These are phyloP conservation scores for Drosophila dunni DNA, from an alignment of 1,140 invertebrate genomes.

Conservation along the genomic window DNA sequence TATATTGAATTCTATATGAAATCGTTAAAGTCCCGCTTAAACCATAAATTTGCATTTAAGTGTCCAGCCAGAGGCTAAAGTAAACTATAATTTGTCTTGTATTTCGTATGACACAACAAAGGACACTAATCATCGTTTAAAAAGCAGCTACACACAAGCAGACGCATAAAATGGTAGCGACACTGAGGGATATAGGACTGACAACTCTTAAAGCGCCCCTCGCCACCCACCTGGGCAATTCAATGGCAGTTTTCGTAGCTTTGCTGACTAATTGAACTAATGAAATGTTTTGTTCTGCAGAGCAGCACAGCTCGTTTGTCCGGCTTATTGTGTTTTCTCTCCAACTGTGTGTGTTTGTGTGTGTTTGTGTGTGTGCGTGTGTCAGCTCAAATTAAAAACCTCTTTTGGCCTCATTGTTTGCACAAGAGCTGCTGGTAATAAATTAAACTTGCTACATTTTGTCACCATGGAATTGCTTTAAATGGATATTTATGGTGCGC, in stretches of 20 bases:
- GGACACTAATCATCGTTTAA: conserved; percentile 78
- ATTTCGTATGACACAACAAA: conserved; percentile 53
- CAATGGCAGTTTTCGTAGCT: conserved; percentile 35
- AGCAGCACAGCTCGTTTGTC: conserved; percentile 36
- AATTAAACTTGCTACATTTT: conserved; percentile 76
- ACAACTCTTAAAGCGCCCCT: neutral
- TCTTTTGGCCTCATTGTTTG: conserved; percentile 63
- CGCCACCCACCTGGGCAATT: conserved; percentile 50
- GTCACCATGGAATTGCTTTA: conserved; percentile 75
- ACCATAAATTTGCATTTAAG: conserved; percentile 73
- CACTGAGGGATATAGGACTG: neutral
- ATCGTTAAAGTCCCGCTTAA: conserved; percentile 36
- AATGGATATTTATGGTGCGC: conserved; percentile 74
- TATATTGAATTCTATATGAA: conserved; percentile 20
- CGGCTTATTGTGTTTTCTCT: conserved; percentile 29
- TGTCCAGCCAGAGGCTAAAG: conserved; percentile 47
- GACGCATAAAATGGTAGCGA: conserved; percentile 12
- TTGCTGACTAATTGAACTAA: conserved; percentile 74
- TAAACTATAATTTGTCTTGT: conserved; percentile 77
- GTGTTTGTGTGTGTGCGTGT: conserved; percentile 29
- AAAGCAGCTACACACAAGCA: conserved; percentile 59
- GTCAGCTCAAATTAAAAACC: conserved; percentile 66
- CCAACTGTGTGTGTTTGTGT: conserved; percentile 5
- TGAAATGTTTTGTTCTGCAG: conserved; percentile 62
- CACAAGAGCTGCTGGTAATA: conserved; percentile 70